phyloP scores from a whole-genome alignment of 2,113 vertebrate species.

The Petrocephalus zakoni region DNA sequence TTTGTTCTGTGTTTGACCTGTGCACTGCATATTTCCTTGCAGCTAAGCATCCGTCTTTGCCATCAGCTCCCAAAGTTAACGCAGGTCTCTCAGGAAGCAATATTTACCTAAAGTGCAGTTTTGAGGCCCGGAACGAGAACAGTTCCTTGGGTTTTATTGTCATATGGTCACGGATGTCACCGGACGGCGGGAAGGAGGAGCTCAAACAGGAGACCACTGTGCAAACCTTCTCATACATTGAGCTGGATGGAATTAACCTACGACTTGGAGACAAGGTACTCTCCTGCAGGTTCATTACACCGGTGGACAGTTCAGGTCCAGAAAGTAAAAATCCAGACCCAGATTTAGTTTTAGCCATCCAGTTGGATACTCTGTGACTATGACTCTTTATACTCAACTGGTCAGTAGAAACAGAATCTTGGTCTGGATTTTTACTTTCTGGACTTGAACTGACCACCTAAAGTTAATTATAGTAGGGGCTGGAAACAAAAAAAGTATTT shows the following conservation, averaged over 20 bases:
- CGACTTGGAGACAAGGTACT: conserved; percentile 80
- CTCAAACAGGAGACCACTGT: conserved; percentile 73
- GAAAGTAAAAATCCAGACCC: not conserved
- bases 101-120: conserved; percentile 71
- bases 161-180: conserved; percentile 74
- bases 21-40: not conserved
- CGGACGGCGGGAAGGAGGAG: conserved; percentile 71
- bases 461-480: not conserved
- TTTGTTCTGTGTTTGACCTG: not conserved
- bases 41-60: conserved; percentile 52
- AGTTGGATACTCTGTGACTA: not conserved
- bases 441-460: not conserved
- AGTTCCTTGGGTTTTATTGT: conserved; percentile 68
- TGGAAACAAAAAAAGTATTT: not conserved
- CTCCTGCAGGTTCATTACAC: not conserved
- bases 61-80: conserved; percentile 55
- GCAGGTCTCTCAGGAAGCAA: conserved; percentile 55
- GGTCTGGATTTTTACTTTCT: not conserved
- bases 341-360: not conserved
- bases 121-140: conserved; percentile 56
- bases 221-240: conserved; percentile 66
- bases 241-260: conserved; percentile 82
- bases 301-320: not conserved
- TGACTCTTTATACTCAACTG: not conserved
- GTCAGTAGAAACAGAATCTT: not conserved